Evolutionary conservation across 2,113 vertebrate species (phyloP).

Genomic region (Pao palembangensis): DNA sequence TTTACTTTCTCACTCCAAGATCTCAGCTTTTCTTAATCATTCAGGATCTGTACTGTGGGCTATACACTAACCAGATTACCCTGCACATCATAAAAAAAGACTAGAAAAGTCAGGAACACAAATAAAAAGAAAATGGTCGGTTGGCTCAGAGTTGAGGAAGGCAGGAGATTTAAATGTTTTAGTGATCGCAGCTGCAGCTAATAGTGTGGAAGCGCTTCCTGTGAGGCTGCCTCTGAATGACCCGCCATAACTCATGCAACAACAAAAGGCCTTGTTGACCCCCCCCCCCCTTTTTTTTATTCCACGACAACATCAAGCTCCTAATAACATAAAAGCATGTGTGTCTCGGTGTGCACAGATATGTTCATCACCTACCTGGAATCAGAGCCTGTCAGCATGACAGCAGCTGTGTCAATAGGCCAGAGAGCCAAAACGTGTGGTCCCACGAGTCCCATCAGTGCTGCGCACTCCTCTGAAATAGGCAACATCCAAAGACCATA

Average conservation of each 20-base stretch:
- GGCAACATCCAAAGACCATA: constrained; percentile 58
- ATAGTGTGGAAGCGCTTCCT: constrained; percentile 34
- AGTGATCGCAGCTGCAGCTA: constrained; percentile 13
- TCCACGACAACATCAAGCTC: constrained; percentile 46
- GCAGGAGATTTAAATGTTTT: constrained; percentile 10
- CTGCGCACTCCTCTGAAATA: constrained; percentile 35
- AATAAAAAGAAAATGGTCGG: constrained; percentile 23
- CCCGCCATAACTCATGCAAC: constrained; percentile 24
- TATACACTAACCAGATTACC: constrained; percentile 58
- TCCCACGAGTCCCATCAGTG: constrained; percentile 46
- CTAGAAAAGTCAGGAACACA: constrained; percentile 10
- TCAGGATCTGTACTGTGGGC: constrained; percentile 36
- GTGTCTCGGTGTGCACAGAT: constrained; percentile 28
- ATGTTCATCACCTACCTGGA: constrained; percentile 46
- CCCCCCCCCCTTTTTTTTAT: not conserved
- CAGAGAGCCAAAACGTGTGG: constrained; percentile 51
- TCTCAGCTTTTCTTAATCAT: constrained; percentile 56
- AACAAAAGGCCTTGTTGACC: constrained; percentile 20
- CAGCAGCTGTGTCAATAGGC: constrained; percentile 72
- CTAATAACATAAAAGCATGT: constrained; percentile 42
- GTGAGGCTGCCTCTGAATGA: constrained; percentile 32
- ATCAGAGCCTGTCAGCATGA: constrained; percentile 52
- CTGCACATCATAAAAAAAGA: constrained; percentile 37
- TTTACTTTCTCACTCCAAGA: constrained; percentile 57
- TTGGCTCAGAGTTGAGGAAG: not conserved